A percentile compares a stretch with the other conserved stretches of the same genome.
Conservation (phyloP, 2,797 vertebrate species). For the Crenichthys baileyi region DNA sequence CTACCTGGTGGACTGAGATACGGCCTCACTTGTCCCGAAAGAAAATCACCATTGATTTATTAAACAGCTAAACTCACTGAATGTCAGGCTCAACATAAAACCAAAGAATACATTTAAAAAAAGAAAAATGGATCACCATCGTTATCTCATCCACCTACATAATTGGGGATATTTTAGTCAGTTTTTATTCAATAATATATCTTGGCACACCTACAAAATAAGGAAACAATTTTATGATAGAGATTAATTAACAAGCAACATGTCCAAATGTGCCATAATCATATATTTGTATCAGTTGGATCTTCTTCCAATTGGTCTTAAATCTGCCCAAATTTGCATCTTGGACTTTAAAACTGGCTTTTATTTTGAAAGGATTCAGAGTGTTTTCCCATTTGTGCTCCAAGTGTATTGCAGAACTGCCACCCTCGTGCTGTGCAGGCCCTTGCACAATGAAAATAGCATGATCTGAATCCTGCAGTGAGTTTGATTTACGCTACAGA, state of each 20-base stretch:
- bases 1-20: conserved; percentile 19
- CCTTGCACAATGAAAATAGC: neutral
- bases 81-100: neutral
- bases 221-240: neutral
- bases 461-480: neutral
- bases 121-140: neutral
- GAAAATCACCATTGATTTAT: conserved; percentile 8
- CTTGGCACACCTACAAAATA: neutral
- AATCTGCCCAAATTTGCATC: neutral
- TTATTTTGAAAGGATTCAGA: neutral
- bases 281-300: neutral
- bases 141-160: neutral
- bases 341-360: neutral
- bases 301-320: neutral
- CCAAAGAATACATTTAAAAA: neutral
- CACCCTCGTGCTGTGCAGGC: neutral
- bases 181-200: neutral
- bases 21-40: conserved; percentile 12
- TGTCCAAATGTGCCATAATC: neutral
- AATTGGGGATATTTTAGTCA: neutral
- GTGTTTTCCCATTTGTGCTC: neutral
- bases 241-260: neutral
- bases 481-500: neutral
- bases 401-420: neutral
- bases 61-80: neutral